Conservation (phyloP, 1,140 invertebrate species). For the Papilio polyxenes region DNA sequence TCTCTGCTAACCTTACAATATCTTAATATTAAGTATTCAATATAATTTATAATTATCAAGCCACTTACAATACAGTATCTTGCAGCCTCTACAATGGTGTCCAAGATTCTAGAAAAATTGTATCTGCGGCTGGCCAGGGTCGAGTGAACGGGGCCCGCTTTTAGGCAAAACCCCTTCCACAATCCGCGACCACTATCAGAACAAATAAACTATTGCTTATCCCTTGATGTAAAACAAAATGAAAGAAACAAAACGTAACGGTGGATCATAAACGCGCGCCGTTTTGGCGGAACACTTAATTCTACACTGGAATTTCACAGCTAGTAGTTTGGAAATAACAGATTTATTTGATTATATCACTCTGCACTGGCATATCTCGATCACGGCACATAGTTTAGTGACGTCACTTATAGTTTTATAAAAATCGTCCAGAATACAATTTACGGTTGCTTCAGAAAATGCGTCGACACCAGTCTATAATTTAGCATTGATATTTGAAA, state of each 20-base stretch:
- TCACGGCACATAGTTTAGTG: constrained; percentile 85
- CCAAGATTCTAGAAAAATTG: constrained; percentile 79
- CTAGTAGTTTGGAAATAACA: constrained; percentile 42
- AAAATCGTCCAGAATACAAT: constrained; percentile 62
- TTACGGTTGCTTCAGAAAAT: constrained; percentile 93
- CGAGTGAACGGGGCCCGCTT: constrained; percentile 55
- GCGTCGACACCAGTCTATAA: constrained; percentile 92
- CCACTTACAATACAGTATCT: constrained; percentile 81
- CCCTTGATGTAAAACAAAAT: constrained; percentile 79
- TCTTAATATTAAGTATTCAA: not conserved
- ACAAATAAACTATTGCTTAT: constrained; percentile 70
- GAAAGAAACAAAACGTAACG: constrained; percentile 78
- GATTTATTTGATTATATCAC: constrained; percentile 71
- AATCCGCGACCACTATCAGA: constrained; percentile 68
- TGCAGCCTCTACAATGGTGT: constrained; percentile 78
- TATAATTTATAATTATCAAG: constrained; percentile 1
- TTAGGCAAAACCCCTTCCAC: constrained; percentile 57
- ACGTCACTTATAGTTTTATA: constrained; percentile 57
- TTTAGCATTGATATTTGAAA: constrained; percentile 86
- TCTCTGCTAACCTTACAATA: constrained; percentile 19
- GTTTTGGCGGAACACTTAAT: constrained; percentile 68
- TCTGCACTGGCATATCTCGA: constrained; percentile 86
- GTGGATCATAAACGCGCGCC: constrained; percentile 64
- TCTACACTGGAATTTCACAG: constrained; percentile 56
- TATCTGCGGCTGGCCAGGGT: constrained; percentile 75